Evolutionary conservation across 2,797 vertebrate species (phyloP), one percentile per base, ranked within the genome.

Genomic region (Sebastes steindachneri): DNA sequence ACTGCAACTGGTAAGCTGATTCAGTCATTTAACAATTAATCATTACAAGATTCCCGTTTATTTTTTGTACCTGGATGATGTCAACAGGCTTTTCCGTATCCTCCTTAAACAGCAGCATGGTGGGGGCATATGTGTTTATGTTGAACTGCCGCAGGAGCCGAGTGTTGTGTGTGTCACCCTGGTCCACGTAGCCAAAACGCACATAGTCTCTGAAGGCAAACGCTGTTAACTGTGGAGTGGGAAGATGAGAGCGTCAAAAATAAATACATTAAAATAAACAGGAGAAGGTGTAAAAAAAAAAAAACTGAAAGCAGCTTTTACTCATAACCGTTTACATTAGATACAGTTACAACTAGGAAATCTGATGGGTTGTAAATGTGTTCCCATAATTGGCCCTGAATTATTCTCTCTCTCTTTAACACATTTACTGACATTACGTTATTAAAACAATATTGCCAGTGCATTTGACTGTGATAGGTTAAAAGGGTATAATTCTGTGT

Each of bases 71-170:
- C 98, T 99, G 98, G 64, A 99, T 96, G 12, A 96, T 89, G 0
- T 98, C 97, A 0, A 97, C 96, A 0, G 98, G 98, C 54, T 95
- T 96, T 77, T 96, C 89, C 0, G 94, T 87, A 67, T 97, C 94
- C 87, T 99, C 99, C 83, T 99, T 99, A 86, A 99, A 99, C 88
- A 99, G 80, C 92, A 99, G 93, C 95, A 99, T 95, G 84, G 97
- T 97, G 54, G 98, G 97, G 3, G 95, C 93, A 3, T 98, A 96
- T 25, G 96, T 95, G 0, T 99, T 98, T 85, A 99, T 92, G 83
- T 96, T 97, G 86, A 96, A 98, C 83, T 96, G 96, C 11, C 91
- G 93, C 53, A 96, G 96, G 25, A 99, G 86, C 73, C 94, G 92
- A 1, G 92, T 92, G 0, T 92, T 95, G 60, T 96, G 96, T 0